phyloP scores from a whole-genome alignment of 2,113 vertebrate species.

The Colossoma macropomum region DNA sequence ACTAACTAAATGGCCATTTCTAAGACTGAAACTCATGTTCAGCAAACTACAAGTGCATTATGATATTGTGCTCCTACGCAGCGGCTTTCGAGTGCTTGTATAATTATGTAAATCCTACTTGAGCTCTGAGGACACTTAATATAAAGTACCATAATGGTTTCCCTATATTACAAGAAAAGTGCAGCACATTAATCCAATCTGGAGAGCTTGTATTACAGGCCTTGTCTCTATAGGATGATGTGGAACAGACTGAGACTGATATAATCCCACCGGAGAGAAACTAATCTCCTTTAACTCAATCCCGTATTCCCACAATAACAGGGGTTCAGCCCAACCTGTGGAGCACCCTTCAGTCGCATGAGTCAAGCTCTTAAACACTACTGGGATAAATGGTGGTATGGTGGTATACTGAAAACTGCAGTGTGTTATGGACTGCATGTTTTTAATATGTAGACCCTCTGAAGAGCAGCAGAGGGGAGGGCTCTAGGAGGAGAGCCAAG shows the following conservation, averaged over 20 bases:
- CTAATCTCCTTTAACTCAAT: slow-evolving; percentile 32
- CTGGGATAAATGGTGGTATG: neutral
- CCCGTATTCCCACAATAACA: neutral
- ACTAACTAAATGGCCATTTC: slow-evolving; percentile 6
- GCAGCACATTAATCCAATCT: slow-evolving; percentile 13
- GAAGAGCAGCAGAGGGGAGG: neutral
- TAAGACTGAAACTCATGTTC: neutral
- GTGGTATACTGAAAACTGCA: neutral
- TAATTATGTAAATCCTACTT: slow-evolving; percentile 21
- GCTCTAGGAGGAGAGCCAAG: neutral
- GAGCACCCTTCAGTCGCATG: neutral
- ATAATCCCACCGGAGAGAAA: slow-evolving; percentile 22
- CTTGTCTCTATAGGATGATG: slow-evolving; percentile 6
- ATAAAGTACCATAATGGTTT: slow-evolving; percentile 3
- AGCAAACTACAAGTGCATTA: slow-evolving; percentile 12
- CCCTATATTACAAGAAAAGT: slow-evolving; percentile 12
- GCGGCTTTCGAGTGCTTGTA: slow-evolving; percentile 2
- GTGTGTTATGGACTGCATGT: slow-evolving; percentile 1
- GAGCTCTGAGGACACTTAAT: slow-evolving; percentile 12
- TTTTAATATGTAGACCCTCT: neutral
- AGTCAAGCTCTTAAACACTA: neutral
- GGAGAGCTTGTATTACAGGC: neutral
- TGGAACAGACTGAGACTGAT: slow-evolving; percentile 8
- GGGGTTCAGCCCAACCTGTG: neutral
- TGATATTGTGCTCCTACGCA: slow-evolving; percentile 19